Evolutionary conservation across 2,113 vertebrate genomes (phyloP), one percentile per base, ranked within the genome.

Genomic region (Tetraodon nigroviridis): DNA sequence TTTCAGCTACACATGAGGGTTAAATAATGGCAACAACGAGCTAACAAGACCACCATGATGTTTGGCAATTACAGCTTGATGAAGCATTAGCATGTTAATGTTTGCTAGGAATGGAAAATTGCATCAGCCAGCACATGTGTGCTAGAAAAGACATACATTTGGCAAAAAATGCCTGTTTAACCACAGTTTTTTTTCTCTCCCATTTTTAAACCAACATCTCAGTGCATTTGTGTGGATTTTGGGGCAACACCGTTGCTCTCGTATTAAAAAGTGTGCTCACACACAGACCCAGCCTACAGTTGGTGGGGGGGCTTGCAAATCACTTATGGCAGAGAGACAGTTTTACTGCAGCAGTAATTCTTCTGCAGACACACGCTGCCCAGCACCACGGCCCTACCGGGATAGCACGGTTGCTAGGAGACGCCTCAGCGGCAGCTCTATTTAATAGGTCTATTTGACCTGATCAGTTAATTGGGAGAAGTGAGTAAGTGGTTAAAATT

Each of bases 401-500:
- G 55, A 81, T 50, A 63, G 62, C 66, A 51, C 64, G 66, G 90
- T 91, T 91, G 90, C 90, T 91, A 90, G 82, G 90, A 88, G 90
- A 91, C 90, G 87, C 84, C 86, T 84, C 65, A 58, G 76, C 81
- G 79, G 86, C 78, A 69, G 84, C 78, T 86, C 86, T 75, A 78
- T 67, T 53, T 71, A 3, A 48, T 19, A 48, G n/a, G 46, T 18
- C 81, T 84, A 82, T 83, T 86, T 87, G 84, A 84, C 83, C 86
- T 90, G 88, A 90, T 90, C 89, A 89, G 86, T 88, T 90, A 89
- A 90, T 90, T 89, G 86, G 76, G 73, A 51, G 87, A 87, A 79
- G 73, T 88, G 87, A 87, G 75, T 73, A 81, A 82, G 72, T 71
- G 64, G 76, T 64, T 71, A 12, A 81, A 84, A 84, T 67, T 61